Conservation (phyloP, 2,113 vertebrate genomes). For the Elaphurus davidianus region DNA sequence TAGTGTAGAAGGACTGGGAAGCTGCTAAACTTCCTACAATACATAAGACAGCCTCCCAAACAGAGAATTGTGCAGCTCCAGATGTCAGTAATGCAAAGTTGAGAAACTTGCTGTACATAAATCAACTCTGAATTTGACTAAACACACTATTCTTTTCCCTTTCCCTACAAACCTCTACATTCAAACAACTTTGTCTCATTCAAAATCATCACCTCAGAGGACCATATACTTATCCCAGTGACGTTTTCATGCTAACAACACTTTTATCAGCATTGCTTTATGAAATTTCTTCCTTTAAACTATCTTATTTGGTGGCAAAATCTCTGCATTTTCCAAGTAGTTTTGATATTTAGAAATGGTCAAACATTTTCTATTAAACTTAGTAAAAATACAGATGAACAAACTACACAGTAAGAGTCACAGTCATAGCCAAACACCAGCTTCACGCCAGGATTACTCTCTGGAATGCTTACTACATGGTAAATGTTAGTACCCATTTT, state of each 20-base stretch:
- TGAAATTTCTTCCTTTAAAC: not conserved
- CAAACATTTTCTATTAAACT: not conserved
- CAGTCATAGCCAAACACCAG: not conserved
- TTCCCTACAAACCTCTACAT: not conserved
- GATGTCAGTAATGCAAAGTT: not conserved
- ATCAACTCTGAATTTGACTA: not conserved
- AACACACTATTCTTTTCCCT: not conserved
- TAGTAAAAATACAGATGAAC: not conserved
- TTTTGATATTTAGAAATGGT: not conserved
- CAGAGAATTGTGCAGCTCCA: not conserved
- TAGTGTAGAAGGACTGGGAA: not conserved
- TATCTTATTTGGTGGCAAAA: not conserved
- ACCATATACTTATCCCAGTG: not conserved
- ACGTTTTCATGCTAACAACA: not conserved
- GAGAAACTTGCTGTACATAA: not conserved
- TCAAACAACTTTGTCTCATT: not conserved
- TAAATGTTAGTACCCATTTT: not conserved
- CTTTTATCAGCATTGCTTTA: not conserved
- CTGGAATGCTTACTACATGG: not conserved
- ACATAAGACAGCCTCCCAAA: not conserved
- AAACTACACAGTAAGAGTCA: not conserved
- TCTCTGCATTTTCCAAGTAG: not conserved
- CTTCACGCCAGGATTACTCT: not conserved
- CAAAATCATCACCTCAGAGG: not conserved
- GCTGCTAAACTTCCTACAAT: not conserved